These are phyloP conservation scores for Sesamia nonagrioides DNA, from an alignment of 1,140 invertebrate species.

Conservation along the genomic window DNA sequence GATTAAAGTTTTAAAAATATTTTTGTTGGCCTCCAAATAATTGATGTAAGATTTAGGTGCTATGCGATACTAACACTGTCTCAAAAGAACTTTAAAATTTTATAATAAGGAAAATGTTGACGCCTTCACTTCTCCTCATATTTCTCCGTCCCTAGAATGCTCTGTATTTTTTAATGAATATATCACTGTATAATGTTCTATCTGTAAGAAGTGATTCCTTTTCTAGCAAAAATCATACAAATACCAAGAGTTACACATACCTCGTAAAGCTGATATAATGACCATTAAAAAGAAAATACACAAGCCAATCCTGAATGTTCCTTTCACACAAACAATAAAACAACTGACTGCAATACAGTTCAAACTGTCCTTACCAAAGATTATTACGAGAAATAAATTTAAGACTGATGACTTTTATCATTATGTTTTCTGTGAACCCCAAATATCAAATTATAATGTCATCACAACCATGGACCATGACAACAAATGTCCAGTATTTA, in stretches of 20 bases:
- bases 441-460: neutral
- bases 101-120: too few relatives aligned
- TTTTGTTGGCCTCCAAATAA: too few relatives aligned
- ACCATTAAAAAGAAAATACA: constrained; percentile 51
- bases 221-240: constrained; percentile 73
- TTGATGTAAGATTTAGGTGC: too few relatives aligned
- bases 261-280: constrained; percentile 63
- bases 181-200: neutral
- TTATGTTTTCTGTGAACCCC: constrained; percentile 52
- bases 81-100: too few relatives aligned
- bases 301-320: constrained; percentile 45
- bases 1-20: too few relatives aligned
- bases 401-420: constrained; percentile 42
- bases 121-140: too few relatives aligned
- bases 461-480: neutral
- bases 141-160: neutral
- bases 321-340: too few relatives aligned
- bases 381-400: constrained; percentile 52
- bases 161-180: neutral
- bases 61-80: too few relatives aligned
- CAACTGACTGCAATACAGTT: neutral
- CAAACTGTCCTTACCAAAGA: constrained; percentile 44
- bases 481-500: neutral
- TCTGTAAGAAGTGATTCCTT: constrained; percentile 54
- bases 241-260: constrained; percentile 69